Percentiles rank a stretch among this genome's conserved stretches.
Evolutionary conservation across 2,888 invertebrate species (phyloP).

Genomic region (Villa cingulata): DNA sequence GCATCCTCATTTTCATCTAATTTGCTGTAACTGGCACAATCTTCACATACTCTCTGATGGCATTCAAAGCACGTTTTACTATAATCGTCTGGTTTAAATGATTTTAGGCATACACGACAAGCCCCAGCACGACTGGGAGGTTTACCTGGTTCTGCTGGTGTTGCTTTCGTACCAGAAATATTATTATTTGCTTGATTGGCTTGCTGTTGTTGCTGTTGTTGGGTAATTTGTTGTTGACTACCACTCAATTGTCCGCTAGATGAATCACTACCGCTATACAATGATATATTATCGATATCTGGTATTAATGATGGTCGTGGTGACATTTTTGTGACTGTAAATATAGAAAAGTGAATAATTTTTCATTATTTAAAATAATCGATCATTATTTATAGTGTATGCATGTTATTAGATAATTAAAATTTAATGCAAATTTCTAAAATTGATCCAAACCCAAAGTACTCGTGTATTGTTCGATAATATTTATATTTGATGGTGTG

Average conservation of each 20-base stretch:
- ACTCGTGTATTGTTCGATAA: too few relatives aligned
- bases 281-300: slow-evolving; percentile 18
- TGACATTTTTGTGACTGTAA: slow-evolving; percentile 56
- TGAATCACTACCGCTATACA: slow-evolving; percentile 23
- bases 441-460: too few relatives aligned
- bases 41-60: slow-evolving; percentile 81
- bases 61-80: slow-evolving; percentile 81
- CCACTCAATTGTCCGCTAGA: slow-evolving; percentile 29
- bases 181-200: slow-evolving; percentile 32
- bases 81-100: slow-evolving; percentile 77
- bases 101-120: slow-evolving; percentile 74
- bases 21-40: slow-evolving; percentile 84
- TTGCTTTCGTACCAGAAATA: slow-evolving; percentile 15
- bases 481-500: too few relatives aligned
- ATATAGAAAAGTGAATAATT: not conserved
- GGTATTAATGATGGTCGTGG: slow-evolving; percentile 48
- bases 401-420: too few relatives aligned
- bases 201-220: slow-evolving; percentile 37
- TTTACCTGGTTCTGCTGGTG: slow-evolving; percentile 46
- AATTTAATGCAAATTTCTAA: too few relatives aligned
- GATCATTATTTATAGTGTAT: too few relatives aligned
- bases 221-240: slow-evolving; percentile 17
- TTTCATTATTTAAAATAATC: too few relatives aligned
- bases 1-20: slow-evolving; percentile 69
- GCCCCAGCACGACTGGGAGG: slow-evolving; percentile 64